A percentile compares a stretch with the other conserved stretches of the same genome.
These are phyloP conservation scores for Trichacis sp. DNA, from an alignment of 2,888 invertebrate genomes.

Conservation along the genomic window DNA sequence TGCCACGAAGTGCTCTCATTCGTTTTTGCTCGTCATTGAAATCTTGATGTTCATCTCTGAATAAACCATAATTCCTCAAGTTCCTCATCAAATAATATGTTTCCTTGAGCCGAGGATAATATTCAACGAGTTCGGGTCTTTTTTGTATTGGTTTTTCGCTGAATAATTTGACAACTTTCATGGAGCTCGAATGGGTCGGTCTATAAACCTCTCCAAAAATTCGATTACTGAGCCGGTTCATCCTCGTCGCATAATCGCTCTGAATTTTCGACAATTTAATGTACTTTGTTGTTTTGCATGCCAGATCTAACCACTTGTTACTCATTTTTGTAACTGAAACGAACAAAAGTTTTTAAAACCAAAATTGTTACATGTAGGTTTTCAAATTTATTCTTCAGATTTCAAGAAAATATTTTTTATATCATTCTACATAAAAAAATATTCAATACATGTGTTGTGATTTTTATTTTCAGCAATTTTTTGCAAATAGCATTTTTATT, in stretches of 20 bases:
- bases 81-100: slow-evolving; percentile 79
- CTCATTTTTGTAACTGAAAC: background rate
- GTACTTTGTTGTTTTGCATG: slow-evolving; percentile 74
- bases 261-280: slow-evolving; percentile 76
- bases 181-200: slow-evolving; percentile 80
- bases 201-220: slow-evolving; percentile 91
- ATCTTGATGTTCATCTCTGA: slow-evolving; percentile 89
- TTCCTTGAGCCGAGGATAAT: slow-evolving; percentile 89
- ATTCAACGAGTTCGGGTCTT: slow-evolving; percentile 79
- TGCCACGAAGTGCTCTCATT: slow-evolving; percentile 81
- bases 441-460: no score
- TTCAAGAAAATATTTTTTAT: no score
- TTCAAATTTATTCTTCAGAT: no score
- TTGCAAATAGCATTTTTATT: no score
- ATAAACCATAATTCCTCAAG: slow-evolving; percentile 83
- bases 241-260: slow-evolving; percentile 85
- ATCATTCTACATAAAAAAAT: no score
- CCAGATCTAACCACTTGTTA: background rate
- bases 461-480: no score
- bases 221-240: slow-evolving; percentile 86
- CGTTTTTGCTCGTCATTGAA: slow-evolving; percentile 89
- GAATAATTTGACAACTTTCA: slow-evolving; percentile 85
- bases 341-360: no score
- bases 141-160: slow-evolving; percentile 81
- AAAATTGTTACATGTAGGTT: no score